A percentile compares a stretch with the other conserved stretches of the same genome.
Conservation (phyloP, 2,113 vertebrate genomes). For the Geococcyx californianus region DNA sequence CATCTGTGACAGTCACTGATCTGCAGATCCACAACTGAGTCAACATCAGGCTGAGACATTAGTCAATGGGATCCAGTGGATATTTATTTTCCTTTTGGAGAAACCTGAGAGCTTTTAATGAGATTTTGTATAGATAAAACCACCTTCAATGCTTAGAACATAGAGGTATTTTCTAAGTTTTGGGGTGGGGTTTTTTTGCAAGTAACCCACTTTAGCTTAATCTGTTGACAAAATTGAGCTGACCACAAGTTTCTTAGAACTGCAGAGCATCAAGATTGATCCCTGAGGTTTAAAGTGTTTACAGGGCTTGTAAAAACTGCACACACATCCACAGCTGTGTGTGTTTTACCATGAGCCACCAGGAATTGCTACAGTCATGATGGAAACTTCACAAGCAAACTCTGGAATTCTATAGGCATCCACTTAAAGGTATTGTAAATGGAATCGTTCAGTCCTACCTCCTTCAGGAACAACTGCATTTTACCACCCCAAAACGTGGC, state of each 20-base stretch:
- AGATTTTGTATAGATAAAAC: background rate
- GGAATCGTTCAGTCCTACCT: background rate
- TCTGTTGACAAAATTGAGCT: background rate
- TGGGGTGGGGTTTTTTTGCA: fast-evolving
- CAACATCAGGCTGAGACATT: background rate
- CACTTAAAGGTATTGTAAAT: background rate
- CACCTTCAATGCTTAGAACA: background rate
- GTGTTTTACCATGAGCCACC: background rate
- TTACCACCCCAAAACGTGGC: background rate
- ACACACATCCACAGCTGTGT: background rate
- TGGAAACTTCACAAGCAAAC: background rate
- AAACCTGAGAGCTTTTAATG: background rate
- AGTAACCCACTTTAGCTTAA: fast-evolving
- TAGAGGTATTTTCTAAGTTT: fast-evolving
- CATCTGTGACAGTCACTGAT: background rate
- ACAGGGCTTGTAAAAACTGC: background rate
- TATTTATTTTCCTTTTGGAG: constrained; percentile 10
- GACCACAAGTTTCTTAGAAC: background rate
- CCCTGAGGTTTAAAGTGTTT: background rate
- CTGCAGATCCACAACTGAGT: constrained; percentile 1
- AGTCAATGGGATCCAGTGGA: background rate
- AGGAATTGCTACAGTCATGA: background rate
- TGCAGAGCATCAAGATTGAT: background rate
- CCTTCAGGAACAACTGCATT: background rate
- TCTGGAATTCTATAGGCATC: background rate